Base-by-base conservation (phyloP, 2,888 invertebrate genomes). In the Nymphalis c-album region DNA sequence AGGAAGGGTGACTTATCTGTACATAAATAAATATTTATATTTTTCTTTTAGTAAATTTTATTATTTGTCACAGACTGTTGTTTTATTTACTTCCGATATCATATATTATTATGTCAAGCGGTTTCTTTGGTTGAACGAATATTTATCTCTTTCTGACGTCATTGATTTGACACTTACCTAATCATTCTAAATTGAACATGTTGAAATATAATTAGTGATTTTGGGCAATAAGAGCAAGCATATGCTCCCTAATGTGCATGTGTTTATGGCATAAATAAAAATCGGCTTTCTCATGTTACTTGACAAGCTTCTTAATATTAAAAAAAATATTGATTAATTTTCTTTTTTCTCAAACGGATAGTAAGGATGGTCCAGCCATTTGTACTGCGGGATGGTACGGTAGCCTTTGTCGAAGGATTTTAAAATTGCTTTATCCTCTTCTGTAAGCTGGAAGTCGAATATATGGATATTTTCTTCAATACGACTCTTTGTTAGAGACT, bases 381-480 rank as follows among this genome's bases (percentile, higher is more conserved):
- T 81, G 1, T 72, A 47, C 62, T 82, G 83, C 0, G 83, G 74
- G 0, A 86, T 74, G 4, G 83, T 85, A 1, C 87, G 73, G 74
- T 85, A 87, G 26, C 77, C 72, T 8, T 50, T 75, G 70, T 88
- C 85, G 71, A 75, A 88, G 6, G 55, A 50, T 40, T 72, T 71
- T 35, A 78, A 47, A 1, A 69, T 7, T 0, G 7, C 22, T 47
- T 68, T 74, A 10, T 87, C 87, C 2, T 75, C 75, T 0, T 75
- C 70, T 1, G 63, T 74, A 46, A 84, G 78, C 40, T 67, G 20
- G 71, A 90, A 87, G 76, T 87, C 84, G 69, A 87, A 90, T 0
- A 90, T 75, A 0, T 81, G 72, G 1, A 87, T 62, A 72, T 90
- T 90, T 66, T 85, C 71, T 51, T 84, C 83, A 2, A 89, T 81